phyloP scores from a whole-genome alignment of 2,888 invertebrate species.

The Drosophila planitibia region DNA sequence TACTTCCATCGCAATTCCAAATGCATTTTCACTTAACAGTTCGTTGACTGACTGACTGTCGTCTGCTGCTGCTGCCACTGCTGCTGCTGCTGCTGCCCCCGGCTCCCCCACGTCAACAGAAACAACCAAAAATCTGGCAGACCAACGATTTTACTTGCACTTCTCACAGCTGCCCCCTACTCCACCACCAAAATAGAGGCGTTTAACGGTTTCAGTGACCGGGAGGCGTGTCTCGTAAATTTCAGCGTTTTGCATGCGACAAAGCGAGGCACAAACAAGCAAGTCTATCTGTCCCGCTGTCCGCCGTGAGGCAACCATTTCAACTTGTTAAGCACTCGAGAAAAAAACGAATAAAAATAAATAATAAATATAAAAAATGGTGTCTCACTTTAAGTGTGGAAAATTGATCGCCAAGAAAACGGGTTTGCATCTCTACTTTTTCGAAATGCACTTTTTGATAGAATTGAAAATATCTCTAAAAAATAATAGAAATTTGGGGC shows the following conservation, averaged over 20 bases:
- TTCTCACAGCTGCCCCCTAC: conserved; percentile 29
- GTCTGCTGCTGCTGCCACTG: conserved; percentile 6
- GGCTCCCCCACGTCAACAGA: neutral
- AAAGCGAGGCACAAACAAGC: conserved; percentile 8
- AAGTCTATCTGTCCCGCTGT: neutral
- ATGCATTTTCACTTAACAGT: conserved; percentile 64
- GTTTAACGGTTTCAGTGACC: conserved; percentile 53
- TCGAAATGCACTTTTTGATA: neutral
- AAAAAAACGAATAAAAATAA: neutral
- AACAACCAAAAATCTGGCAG: conserved; percentile 6
- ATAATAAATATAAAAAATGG: no score
- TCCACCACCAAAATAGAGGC: conserved; percentile 10
- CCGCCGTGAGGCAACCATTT: conserved; percentile 7
- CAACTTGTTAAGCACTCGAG: neutral
- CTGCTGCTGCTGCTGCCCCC: no score
- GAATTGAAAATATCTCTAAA: neutral
- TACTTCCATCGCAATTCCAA: conserved; percentile 38
- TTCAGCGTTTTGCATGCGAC: conserved; percentile 39
- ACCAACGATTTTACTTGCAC: conserved; percentile 54
- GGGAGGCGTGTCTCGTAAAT: conserved; percentile 50
- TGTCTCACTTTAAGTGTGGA: neutral
- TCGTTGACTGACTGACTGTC: conserved; percentile 73
- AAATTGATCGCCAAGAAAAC: neutral
- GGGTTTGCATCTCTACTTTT: neutral
- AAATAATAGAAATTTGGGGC: neutral